These are phyloP conservation scores for Nebria brevicollis DNA, from an alignment of 2,888 invertebrate genomes.

Conservation along the genomic window DNA sequence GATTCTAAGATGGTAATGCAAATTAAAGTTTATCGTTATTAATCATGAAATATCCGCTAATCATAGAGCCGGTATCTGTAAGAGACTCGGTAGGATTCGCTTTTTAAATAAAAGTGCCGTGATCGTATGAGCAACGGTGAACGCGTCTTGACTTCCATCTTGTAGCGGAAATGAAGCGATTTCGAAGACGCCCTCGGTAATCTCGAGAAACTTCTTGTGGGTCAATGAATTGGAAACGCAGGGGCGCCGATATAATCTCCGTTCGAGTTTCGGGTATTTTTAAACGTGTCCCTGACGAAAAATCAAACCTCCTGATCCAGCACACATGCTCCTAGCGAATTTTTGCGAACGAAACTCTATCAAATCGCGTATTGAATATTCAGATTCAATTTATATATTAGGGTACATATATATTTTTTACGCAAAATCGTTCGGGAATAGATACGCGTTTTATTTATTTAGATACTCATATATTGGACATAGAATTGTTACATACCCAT, in stretches of 20 bases:
- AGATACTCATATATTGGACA: not conserved
- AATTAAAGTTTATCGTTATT: constrained; percentile 21
- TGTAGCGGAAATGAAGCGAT: constrained; percentile 60
- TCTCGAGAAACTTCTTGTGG: constrained; percentile 49
- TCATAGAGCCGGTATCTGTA: not conserved
- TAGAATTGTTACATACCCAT: constrained; percentile 72
- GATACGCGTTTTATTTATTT: not conserved
- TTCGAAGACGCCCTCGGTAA: constrained; percentile 59
- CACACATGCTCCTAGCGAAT: not conserved
- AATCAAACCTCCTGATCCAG: not conserved
- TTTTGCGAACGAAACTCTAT: not conserved
- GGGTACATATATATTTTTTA: not conserved
- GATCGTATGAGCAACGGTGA: not conserved
- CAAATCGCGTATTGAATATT: not conserved
- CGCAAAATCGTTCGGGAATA: not conserved
- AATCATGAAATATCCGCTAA: constrained; percentile 16
- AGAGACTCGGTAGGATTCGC: not conserved
- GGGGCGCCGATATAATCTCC: constrained; percentile 36
- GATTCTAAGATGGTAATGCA: not conserved
- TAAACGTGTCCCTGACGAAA: constrained; percentile 23
- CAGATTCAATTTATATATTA: not conserved
- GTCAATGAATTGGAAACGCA: constrained; percentile 39
- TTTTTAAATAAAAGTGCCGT: too few relatives aligned
- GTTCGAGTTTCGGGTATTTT: constrained; percentile 33
- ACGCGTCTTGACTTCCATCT: constrained; percentile 53